A percentile compares a stretch with the other conserved stretches of the same genome.
Evolutionary conservation across 2,888 invertebrate genomes (phyloP).

Genomic region (Drosophila prostipennis): DNA sequence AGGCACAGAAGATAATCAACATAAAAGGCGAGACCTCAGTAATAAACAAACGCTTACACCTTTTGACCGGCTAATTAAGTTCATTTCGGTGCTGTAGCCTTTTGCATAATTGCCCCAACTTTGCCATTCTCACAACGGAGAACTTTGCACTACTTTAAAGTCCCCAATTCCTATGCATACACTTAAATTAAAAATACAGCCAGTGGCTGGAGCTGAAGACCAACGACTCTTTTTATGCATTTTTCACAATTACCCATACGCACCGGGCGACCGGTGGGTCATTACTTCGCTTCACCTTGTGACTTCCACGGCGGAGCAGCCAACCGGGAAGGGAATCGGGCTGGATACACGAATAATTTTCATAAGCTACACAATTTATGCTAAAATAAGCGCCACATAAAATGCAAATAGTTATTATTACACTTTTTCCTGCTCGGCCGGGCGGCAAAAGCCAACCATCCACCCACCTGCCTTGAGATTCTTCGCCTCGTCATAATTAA

Average conservation of each 20-base stretch:
- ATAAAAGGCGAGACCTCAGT: background rate
- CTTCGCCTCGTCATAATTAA: slow-evolving; percentile 65
- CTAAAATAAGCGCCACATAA: slow-evolving; percentile 76
- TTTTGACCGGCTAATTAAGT: slow-evolving; percentile 13
- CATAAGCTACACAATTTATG: slow-evolving; percentile 74
- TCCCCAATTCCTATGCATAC: slow-evolving; percentile 32
- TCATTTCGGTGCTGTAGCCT: background rate
- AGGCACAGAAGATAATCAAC: background rate
- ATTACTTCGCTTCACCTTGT: slow-evolving; percentile 61
- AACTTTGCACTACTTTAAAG: slow-evolving; percentile 14
- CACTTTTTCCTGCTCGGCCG: slow-evolving; percentile 59
- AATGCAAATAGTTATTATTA: slow-evolving; percentile 77
- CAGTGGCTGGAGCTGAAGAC: background rate
- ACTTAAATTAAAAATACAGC: slow-evolving; percentile 30
- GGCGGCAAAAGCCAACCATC: slow-evolving; percentile 6
- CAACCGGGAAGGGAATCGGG: slow-evolving; percentile 46
- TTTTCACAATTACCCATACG: slow-evolving; percentile 71
- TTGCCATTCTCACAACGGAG: background rate
- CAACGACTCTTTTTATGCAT: slow-evolving; percentile 43
- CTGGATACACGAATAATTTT: slow-evolving; percentile 69
- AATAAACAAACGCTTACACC: background rate
- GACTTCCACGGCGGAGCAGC: slow-evolving; percentile 17
- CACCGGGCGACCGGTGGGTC: slow-evolving; percentile 64
- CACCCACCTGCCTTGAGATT: slow-evolving; percentile 36
- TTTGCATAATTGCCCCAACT: slow-evolving; percentile 19